phyloP scores from a whole-genome alignment of 2,888 invertebrate genomes.

The Dorcus hopei region DNA sequence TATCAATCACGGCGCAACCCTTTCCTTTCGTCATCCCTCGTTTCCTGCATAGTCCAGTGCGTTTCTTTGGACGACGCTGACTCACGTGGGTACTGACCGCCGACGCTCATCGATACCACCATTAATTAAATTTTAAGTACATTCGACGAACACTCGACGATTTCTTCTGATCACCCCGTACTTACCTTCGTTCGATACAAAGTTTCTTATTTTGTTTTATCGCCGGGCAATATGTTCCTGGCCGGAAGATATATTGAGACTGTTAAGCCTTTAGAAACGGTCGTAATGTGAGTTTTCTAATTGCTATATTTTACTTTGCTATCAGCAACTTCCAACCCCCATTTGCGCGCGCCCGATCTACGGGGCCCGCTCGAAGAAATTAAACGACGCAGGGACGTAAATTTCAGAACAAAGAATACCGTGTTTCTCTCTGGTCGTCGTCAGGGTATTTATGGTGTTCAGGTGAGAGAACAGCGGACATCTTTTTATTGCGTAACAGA shows the following conservation, averaged over 20 bases:
- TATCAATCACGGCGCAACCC: constrained; percentile 29
- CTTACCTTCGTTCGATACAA: neutral
- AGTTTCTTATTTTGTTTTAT: neutral
- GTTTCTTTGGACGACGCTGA: neutral
- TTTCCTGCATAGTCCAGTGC: constrained; percentile 10
- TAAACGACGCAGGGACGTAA: neutral
- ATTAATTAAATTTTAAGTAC: too few relatives aligned
- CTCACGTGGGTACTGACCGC: neutral
- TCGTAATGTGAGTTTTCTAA: constrained; percentile 26
- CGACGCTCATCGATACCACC: too few relatives aligned
- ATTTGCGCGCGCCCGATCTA: neutral
- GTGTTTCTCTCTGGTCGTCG: neutral
- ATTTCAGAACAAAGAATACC: neutral
- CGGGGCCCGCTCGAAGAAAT: neutral
- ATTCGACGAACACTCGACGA: too few relatives aligned
- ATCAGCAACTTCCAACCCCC: constrained; percentile 21
- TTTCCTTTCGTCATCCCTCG: constrained; percentile 22
- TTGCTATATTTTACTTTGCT: constrained; percentile 26
- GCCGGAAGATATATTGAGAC: constrained; percentile 23
- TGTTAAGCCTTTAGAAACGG: constrained; percentile 26
- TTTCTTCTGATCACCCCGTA: too few relatives aligned
- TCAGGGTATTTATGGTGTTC: too few relatives aligned
- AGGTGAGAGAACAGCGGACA: too few relatives aligned
- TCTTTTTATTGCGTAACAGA: too few relatives aligned
- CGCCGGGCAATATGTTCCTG: constrained; percentile 18